phyloP scores from a whole-genome alignment of 2,888 invertebrate genomes.

The Orthosia cruda region DNA sequence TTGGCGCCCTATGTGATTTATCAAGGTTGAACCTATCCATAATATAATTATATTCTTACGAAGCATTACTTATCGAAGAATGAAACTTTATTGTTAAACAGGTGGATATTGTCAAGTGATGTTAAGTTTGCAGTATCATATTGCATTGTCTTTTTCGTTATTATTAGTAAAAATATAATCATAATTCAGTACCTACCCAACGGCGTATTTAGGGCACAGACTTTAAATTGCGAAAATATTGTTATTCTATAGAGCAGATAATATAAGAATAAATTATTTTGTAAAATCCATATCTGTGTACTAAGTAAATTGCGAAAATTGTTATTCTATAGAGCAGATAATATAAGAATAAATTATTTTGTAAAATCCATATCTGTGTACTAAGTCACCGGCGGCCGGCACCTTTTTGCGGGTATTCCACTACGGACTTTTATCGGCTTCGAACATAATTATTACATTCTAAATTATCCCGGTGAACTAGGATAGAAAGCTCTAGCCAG shows the following conservation, averaged over 20 bases:
- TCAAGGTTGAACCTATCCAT: conserved; percentile 52
- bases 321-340: neutral
- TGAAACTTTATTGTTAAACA: conserved; percentile 15
- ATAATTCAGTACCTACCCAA: neutral
- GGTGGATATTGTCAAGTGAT: conserved; percentile 13
- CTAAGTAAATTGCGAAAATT: neutral
- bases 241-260: neutral
- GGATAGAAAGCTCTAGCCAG: neutral
- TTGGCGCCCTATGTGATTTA: conserved; percentile 46
- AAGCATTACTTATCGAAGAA: conserved; percentile 36
- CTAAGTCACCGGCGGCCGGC: neutral
- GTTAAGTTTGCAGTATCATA: conserved; percentile 13
- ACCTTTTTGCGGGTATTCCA: neutral
- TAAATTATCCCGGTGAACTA: neutral
- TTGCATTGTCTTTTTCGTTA: neutral
- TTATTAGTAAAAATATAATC: neutral
- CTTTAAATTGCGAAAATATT: neutral
- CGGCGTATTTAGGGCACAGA: neutral
- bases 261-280: neutral
- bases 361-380: neutral
- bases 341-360: neutral
- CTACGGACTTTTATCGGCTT: too few relatives aligned
- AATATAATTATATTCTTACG: conserved; percentile 35
- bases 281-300: neutral
- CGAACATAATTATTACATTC: neutral